Conservation (phyloP, 2,797 vertebrate species). For the Semaprochilodus insignis region DNA sequence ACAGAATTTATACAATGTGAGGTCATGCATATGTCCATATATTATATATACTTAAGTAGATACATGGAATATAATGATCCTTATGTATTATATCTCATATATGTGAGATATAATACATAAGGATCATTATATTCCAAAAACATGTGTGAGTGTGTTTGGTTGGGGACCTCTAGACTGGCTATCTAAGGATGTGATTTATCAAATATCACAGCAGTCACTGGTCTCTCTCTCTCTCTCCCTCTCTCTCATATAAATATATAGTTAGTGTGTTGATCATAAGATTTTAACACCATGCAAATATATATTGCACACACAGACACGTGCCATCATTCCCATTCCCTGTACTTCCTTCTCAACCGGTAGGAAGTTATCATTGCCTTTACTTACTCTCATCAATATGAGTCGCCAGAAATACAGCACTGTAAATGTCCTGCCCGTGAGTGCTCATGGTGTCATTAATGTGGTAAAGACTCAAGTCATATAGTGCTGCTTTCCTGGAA, state of each 20-base stretch:
- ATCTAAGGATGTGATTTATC: slow-evolving; percentile 46
- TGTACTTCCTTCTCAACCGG: not conserved
- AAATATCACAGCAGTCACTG: slow-evolving; percentile 32
- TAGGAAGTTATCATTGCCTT: slow-evolving; percentile 21
- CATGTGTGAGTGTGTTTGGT: not conserved
- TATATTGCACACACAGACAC: not conserved
- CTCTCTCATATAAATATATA: too few species aligned
- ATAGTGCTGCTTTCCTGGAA: not conserved
- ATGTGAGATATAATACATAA: too few species aligned
- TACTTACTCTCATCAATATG: slow-evolving; percentile 7
- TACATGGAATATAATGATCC: too few species aligned
- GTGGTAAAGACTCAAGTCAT: not conserved
- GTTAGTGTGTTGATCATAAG: too few species aligned
- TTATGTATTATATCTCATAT: too few species aligned
- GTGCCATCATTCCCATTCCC: not conserved
- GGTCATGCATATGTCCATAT: too few species aligned
- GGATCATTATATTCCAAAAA: too few species aligned
- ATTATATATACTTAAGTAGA: too few species aligned
- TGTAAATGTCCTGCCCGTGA: not conserved
- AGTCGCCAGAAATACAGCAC: slow-evolving; percentile 13
- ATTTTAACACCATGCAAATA: too few species aligned
- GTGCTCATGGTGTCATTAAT: not conserved
- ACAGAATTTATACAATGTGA: too few species aligned
- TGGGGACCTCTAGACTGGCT: not conserved
- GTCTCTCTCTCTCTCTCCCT: too few species aligned